Conservation (phyloP, 92 coral and sea anemone genomes). For the Porites cylindrica region DNA sequence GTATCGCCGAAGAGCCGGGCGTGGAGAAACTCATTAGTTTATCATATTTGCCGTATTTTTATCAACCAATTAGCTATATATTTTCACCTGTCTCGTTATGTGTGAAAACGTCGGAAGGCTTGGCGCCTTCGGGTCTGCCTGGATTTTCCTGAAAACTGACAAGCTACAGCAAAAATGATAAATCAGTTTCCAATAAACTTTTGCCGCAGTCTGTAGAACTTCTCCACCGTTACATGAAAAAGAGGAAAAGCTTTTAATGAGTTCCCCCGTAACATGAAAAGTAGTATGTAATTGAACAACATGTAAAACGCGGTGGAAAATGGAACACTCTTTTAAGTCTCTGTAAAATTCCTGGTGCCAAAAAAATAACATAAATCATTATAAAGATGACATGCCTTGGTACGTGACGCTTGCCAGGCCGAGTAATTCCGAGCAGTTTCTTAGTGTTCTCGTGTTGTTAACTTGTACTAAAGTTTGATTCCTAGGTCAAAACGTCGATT, state of each 20-base stretch:
- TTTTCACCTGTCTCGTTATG: conserved; percentile 45
- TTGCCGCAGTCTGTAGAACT: background rate
- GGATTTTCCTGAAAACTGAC: background rate
- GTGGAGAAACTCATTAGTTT: background rate
- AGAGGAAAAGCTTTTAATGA: background rate
- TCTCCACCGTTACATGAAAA: background rate
- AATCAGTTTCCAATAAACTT: too few species aligned
- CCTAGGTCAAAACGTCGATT: background rate
- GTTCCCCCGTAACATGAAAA: too few species aligned
- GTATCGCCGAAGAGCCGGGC: background rate
- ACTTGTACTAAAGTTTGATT: background rate
- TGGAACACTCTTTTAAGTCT: too few species aligned
- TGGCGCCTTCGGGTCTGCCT: conserved; percentile 88
- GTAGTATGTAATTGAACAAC: conserved; percentile 10
- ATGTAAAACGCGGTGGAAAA: background rate
- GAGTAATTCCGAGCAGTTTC: background rate
- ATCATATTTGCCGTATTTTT: background rate
- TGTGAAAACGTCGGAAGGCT: conserved; percentile 64
- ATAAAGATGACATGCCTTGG: background rate
- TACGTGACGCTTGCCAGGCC: conserved; percentile 25
- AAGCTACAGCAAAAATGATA: background rate
- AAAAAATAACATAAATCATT: conserved; percentile 13
- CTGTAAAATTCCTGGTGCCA: too few species aligned
- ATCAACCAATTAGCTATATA: background rate
- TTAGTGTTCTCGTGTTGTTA: background rate